These are phyloP conservation scores for Caranx ignobilis DNA, from an alignment of 2,113 vertebrate genomes.

Conservation along the genomic window DNA sequence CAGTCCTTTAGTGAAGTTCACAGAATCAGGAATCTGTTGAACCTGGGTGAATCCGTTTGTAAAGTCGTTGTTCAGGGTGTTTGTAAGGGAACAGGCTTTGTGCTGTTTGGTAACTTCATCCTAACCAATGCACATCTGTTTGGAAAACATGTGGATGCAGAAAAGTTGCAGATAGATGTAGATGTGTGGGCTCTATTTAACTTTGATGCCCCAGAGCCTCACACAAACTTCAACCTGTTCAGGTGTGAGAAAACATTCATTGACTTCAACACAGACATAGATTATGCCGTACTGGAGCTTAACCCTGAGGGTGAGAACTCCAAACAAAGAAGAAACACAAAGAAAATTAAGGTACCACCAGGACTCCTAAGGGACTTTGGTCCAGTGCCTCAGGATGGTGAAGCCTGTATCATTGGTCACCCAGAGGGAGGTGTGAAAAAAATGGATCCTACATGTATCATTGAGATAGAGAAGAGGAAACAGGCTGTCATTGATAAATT, in stretches of 20 bases:
- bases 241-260: rapidly evolving
- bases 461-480: not conserved
- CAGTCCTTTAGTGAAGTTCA: constrained; percentile 40
- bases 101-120: constrained; percentile 39
- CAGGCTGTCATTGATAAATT: not conserved
- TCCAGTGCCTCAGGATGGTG: not conserved
- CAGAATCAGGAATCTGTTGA: not conserved
- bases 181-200: not conserved
- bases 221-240: not conserved
- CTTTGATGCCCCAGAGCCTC: not conserved
- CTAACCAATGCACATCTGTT: constrained; percentile 52
- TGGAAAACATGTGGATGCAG: rapidly evolving
- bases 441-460: constrained; percentile 43
- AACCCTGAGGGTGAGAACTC: not conserved
- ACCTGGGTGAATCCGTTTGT: constrained; percentile 39
- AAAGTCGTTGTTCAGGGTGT: rapidly evolving
- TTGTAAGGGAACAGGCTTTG: constrained; percentile 4
- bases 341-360: not conserved
- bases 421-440: not conserved
- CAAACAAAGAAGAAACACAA: not conserved
- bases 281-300: constrained; percentile 50
- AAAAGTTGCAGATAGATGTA: rapidly evolving
- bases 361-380: constrained; percentile 42
- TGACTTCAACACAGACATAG: rapidly evolving
- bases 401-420: constrained; percentile 47